Percentiles rank a stretch among this genome's conserved stretches.
Conservation (phyloP, 1,140 invertebrate genomes). For the Ips typographus region DNA sequence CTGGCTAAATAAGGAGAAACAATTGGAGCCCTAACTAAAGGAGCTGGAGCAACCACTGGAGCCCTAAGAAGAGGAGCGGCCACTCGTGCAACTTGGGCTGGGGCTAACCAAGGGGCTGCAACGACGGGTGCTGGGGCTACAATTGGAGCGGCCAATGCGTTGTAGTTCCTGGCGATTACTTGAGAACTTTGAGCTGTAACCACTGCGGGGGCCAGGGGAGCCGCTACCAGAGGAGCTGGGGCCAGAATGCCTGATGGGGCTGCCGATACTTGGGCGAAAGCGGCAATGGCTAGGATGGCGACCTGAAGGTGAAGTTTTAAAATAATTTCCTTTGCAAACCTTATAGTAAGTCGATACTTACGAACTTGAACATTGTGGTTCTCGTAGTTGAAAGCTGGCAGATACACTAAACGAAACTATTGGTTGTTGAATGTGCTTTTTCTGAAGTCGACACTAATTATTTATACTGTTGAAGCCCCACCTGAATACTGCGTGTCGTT, state of each 20-base stretch:
- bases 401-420: no score
- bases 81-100: slow-evolving; percentile 41
- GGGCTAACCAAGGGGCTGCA: slow-evolving; percentile 37
- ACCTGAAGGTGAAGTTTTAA: slow-evolving; percentile 20
- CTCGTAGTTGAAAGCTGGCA: background rate
- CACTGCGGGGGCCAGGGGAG: slow-evolving; percentile 55
- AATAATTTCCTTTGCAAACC: background rate
- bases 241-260: slow-evolving; percentile 46
- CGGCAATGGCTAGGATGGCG: slow-evolving; percentile 47
- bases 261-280: slow-evolving; percentile 55
- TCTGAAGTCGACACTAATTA: no score
- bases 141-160: slow-evolving; percentile 55
- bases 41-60: slow-evolving; percentile 40
- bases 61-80: slow-evolving; percentile 43
- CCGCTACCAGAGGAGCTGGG: slow-evolving; percentile 17
- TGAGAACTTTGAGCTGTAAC: slow-evolving; percentile 66
- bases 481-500: background rate
- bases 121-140: slow-evolving; percentile 47
- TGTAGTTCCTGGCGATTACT: slow-evolving; percentile 63
- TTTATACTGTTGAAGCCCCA: background rate
- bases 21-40: background rate
- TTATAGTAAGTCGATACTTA: slow-evolving; percentile 40
- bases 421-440: no score
- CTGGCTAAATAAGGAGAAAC: slow-evolving; percentile 32
- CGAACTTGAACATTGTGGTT: slow-evolving; percentile 50